Conservation (phyloP, 2,797 vertebrate genomes). For the Columba guinea region DNA sequence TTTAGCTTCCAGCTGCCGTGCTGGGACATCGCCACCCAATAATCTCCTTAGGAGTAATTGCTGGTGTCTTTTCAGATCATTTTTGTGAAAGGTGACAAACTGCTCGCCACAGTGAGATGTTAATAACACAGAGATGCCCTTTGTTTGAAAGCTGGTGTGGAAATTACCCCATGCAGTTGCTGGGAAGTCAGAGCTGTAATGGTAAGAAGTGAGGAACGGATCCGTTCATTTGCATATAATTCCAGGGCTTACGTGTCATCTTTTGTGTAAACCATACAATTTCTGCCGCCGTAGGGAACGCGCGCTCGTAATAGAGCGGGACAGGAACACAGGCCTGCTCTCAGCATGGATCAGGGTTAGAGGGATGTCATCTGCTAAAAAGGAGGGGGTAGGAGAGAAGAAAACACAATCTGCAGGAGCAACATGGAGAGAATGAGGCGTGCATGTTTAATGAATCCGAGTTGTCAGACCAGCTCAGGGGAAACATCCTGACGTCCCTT, state of each 20-base stretch:
- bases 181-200: constrained; percentile 62
- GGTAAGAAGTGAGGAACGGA: constrained; percentile 15
- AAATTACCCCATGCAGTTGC: constrained; percentile 60
- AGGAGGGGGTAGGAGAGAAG: not conserved
- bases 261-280: constrained; percentile 71
- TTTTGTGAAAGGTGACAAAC: constrained; percentile 77
- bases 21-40: constrained; percentile 62
- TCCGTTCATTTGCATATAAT: constrained; percentile 76
- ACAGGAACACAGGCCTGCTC: not conserved
- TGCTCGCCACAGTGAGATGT: constrained; percentile 69
- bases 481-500: not conserved
- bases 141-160: constrained; percentile 67
- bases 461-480: not conserved
- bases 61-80: constrained; percentile 79
- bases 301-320: constrained; percentile 41
- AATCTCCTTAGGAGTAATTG: constrained; percentile 78
- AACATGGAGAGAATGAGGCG: not conserved
- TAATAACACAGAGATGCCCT: constrained; percentile 75
- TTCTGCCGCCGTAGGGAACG: constrained; percentile 58
- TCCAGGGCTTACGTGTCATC: constrained; percentile 68
- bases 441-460: not conserved
- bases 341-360: constrained; percentile 11
- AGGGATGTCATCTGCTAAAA: not conserved
- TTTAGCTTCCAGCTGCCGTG: constrained; percentile 47
- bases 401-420: not conserved